phyloP scores from a whole-genome alignment of 2,888 invertebrate genomes.

The Nomada ferruginata region DNA sequence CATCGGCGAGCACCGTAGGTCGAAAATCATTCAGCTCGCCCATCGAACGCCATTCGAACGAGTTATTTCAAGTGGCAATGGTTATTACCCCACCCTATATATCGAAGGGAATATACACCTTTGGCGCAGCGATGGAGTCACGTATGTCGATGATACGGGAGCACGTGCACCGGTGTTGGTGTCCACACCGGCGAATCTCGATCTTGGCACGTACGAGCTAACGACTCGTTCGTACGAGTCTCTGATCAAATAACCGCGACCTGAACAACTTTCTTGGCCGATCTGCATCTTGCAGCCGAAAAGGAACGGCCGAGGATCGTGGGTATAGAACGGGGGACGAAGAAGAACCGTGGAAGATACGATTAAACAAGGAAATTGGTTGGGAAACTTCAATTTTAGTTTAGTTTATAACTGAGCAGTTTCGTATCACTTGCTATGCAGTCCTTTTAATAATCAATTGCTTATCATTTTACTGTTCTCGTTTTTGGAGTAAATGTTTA shows the following conservation, averaged over 20 bases:
- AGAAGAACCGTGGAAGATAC: slow-evolving; percentile 26
- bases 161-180: slow-evolving; percentile 52
- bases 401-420: too few relatives aligned
- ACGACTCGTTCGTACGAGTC: slow-evolving; percentile 70
- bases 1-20: slow-evolving; percentile 41
- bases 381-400: too few relatives aligned
- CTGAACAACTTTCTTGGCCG: slow-evolving; percentile 63
- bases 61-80: slow-evolving; percentile 60
- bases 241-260: slow-evolving; percentile 71
- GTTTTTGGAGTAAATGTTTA: too few relatives aligned
- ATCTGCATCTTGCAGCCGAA: slow-evolving; percentile 47
- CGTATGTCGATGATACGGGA: slow-evolving; percentile 55
- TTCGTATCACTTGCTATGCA: too few relatives aligned
- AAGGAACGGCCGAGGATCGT: slow-evolving; percentile 28
- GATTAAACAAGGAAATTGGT: background rate
- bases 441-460: too few relatives aligned
- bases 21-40: slow-evolving; percentile 33
- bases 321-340: background rate
- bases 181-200: slow-evolving; percentile 56
- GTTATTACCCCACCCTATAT: slow-evolving; percentile 63
- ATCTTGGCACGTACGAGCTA: slow-evolving; percentile 71
- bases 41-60: slow-evolving; percentile 25
- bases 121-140: slow-evolving; percentile 41
- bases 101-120: slow-evolving; percentile 53
- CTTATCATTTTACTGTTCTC: too few relatives aligned